Base-by-base conservation (phyloP, 2,113 vertebrate genomes). In the Phrynosoma platyrhinos region DNA sequence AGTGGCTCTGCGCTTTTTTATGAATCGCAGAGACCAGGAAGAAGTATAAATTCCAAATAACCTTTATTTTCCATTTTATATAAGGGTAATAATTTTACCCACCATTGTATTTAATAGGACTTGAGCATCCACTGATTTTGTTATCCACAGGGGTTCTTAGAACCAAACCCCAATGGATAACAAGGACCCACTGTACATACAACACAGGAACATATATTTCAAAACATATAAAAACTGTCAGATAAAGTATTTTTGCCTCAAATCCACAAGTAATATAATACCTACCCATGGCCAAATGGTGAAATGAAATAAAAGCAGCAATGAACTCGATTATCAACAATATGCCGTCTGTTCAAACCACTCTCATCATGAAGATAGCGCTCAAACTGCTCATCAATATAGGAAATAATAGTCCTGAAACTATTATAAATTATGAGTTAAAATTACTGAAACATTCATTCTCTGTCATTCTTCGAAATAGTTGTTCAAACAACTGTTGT, bases 301-400 rank as follows among this genome's bases (percentile, higher is more conserved):
- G 99, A 99, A 91, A 99, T 99, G 90, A 99, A 99, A 93, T 99
- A 99, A 95, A 99, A 99, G 95, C 99, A 99, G 95, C 99, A 99
- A 93, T 99, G 99, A 86, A 99, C 99, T 4, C 99, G 96, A 90
- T 99, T 99, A 92, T 99, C 99, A 16, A 99, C 94, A 69, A 99
- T 99, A 93, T 99, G 99, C 3, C 99, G 96, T 18, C 99, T 96
- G 94, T 99, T 99, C 84, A 99, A 93, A 9, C 99, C 99, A 27
- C 99, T 99, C 96, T 99, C 99, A 3, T 99, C 99, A 0, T 99
- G 99, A 90, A 99, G 98, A 91, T 99, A 99, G 18, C 99, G 97
- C 84, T 99, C 99, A 92, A 99, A 99, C 93, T 99, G 99, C 91
- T 99, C 98, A 64, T 99, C 99, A 0, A 99, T 99, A 94, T 99